Evolutionary conservation across 2,888 invertebrate species (phyloP).

Genomic region (Microctonus hyperodae): DNA sequence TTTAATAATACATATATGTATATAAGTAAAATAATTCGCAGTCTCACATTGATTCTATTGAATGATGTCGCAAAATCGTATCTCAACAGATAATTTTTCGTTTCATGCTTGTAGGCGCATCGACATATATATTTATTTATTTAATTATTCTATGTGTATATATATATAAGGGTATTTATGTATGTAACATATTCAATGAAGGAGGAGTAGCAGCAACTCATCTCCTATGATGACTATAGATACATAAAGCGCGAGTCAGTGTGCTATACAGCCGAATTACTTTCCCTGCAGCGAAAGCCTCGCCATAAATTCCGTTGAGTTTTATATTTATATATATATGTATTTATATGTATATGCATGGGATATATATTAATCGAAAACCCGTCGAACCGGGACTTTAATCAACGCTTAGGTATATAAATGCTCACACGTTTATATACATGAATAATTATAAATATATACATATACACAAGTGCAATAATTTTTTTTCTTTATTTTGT

Average conservation of each 20-base stretch:
- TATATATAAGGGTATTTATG: too few species aligned
- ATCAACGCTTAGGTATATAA: conserved; percentile 13
- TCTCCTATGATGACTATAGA: conserved; percentile 15
- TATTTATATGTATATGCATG: conserved; percentile 24
- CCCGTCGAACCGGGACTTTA: conserved; percentile 34
- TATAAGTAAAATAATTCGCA: conserved; percentile 10
- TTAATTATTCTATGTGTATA: too few species aligned
- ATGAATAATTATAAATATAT: conserved; percentile 18
- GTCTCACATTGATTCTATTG: conserved; percentile 20
- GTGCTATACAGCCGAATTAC: conserved; percentile 28
- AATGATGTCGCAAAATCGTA: conserved; percentile 16
- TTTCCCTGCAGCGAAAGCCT: conserved; percentile 34
- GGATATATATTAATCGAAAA: conserved; percentile 39
- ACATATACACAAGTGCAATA: conserved; percentile 10
- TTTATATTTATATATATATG: conserved; percentile 27
- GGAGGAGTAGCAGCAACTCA: conserved; percentile 4
- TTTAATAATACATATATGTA: not conserved
- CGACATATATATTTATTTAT: too few species aligned
- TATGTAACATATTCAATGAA: not conserved
- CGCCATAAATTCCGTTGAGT: conserved; percentile 28
- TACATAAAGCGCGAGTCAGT: conserved; percentile 3
- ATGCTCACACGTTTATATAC: not conserved
- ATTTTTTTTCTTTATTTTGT: conserved; percentile 11
- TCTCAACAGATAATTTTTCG: not conserved
- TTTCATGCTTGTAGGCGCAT: not conserved